A percentile compares a stretch with the other conserved stretches of the same genome.
phyloP scores from a whole-genome alignment of 37 sponge, comb jelly and placozoan genomes.

The Diacarnus erythraeanus region DNA sequence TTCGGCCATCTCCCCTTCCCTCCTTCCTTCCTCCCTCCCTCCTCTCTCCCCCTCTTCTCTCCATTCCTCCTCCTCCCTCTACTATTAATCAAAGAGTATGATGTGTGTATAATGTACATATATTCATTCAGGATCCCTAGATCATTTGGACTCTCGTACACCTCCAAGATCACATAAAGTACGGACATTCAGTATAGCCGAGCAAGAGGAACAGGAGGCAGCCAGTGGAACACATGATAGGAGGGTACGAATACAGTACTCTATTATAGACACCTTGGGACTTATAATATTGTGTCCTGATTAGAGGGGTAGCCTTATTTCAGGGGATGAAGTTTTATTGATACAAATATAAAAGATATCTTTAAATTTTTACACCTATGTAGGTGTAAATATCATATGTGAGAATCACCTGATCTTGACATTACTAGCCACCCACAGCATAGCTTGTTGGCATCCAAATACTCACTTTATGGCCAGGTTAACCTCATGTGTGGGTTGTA shows the following conservation, averaged over 20 bases:
- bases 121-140: constrained; percentile 39
- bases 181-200: constrained; percentile 30
- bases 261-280: background rate
- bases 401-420: no score
- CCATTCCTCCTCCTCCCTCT: no score
- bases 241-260: constrained; percentile 19
- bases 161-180: constrained; percentile 42
- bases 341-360: background rate
- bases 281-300: background rate
- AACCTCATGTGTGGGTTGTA: no score
- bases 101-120: no score
- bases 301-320: background rate
- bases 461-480: no score
- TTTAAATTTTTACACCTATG: background rate
- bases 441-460: no score
- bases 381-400: no score
- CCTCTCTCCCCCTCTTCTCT: no score
- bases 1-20: no score
- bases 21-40: no score
- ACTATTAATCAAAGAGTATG: no score
- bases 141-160: constrained; percentile 26
- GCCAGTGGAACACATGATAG: constrained; percentile 57
- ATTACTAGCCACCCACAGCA: no score
- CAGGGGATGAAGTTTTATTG: background rate
- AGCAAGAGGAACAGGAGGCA: constrained; percentile 56